phyloP scores from a whole-genome alignment of 2,888 invertebrate genomes.

The Agrochola circellaris region DNA sequence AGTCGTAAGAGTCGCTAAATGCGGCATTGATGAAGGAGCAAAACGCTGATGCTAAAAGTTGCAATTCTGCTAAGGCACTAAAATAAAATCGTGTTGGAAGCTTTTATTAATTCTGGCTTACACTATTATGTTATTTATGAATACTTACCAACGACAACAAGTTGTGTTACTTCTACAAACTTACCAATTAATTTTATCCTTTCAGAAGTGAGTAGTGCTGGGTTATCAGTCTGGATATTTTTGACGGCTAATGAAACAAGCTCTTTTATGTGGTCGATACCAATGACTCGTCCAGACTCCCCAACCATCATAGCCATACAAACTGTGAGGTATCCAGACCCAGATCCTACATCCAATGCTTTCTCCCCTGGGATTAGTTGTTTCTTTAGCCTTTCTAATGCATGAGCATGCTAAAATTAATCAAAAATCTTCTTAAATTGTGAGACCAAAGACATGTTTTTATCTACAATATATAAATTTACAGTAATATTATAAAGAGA shows the following conservation, averaged over 20 bases:
- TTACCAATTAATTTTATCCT: slow-evolving; percentile 93
- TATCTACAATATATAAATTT: no score
- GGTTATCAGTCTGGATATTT: slow-evolving; percentile 95
- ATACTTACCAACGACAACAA: neutral
- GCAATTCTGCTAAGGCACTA: neutral
- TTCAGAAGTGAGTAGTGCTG: slow-evolving; percentile 92
- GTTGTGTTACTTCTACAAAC: slow-evolving; percentile 53
- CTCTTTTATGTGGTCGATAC: slow-evolving; percentile 97
- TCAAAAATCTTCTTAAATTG: neutral
- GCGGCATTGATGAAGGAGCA: neutral
- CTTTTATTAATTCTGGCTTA: neutral
- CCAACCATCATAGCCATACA: slow-evolving; percentile 97
- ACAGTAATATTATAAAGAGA: no score
- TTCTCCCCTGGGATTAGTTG: slow-evolving; percentile 94
- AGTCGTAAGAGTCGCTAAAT: neutral
- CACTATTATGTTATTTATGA: neutral
- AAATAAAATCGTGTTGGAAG: neutral
- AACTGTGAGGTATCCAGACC: slow-evolving; percentile 97
- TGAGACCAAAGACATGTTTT: neutral
- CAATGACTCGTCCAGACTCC: slow-evolving; percentile 92
- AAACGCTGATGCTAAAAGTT: neutral
- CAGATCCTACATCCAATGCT: slow-evolving; percentile 98
- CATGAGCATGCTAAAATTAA: slow-evolving; percentile 95
- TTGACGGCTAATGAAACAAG: slow-evolving; percentile 93
- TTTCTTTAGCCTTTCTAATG: slow-evolving; percentile 95